phyloP scores from a whole-genome alignment of 2,888 invertebrate genomes.

The Troides aeacus region DNA sequence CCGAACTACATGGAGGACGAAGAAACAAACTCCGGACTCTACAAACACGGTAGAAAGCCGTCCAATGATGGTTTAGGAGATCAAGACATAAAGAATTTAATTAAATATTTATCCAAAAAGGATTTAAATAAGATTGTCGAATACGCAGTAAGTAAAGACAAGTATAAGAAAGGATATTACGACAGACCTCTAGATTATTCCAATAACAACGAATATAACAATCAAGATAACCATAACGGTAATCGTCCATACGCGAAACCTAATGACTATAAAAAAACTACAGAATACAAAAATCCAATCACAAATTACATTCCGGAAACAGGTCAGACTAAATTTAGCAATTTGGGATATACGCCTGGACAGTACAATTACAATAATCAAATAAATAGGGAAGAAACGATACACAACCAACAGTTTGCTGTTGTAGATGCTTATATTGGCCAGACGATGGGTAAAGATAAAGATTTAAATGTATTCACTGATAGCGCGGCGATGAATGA shows the following conservation, averaged over 20 bases:
- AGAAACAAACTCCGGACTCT: conserved; percentile 43
- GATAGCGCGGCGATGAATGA: conserved; percentile 43
- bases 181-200: conserved; percentile 23
- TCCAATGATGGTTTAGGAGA: conserved; percentile 56
- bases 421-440: conserved; percentile 39
- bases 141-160: conserved; percentile 49
- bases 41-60: conserved; percentile 62
- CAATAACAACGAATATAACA: conserved; percentile 14
- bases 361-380: conserved; percentile 26
- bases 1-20: conserved; percentile 49
- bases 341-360: conserved; percentile 2
- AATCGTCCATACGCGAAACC: conserved; percentile 33
- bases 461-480: conserved; percentile 35
- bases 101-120: conserved; percentile 64
- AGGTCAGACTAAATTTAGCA: conserved; percentile 25
- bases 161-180: conserved; percentile 34
- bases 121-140: conserved; percentile 66
- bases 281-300: conserved; percentile 20
- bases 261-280: conserved; percentile 25
- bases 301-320: conserved; percentile 26
- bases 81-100: conserved; percentile 61
- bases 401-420: conserved; percentile 38
- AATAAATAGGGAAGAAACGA: conserved; percentile 40
- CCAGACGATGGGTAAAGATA: conserved; percentile 34
- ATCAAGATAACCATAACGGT: conserved; percentile 14